Conservation (phyloP, 2,113 vertebrate genomes). For the Mustela nigripes region DNA sequence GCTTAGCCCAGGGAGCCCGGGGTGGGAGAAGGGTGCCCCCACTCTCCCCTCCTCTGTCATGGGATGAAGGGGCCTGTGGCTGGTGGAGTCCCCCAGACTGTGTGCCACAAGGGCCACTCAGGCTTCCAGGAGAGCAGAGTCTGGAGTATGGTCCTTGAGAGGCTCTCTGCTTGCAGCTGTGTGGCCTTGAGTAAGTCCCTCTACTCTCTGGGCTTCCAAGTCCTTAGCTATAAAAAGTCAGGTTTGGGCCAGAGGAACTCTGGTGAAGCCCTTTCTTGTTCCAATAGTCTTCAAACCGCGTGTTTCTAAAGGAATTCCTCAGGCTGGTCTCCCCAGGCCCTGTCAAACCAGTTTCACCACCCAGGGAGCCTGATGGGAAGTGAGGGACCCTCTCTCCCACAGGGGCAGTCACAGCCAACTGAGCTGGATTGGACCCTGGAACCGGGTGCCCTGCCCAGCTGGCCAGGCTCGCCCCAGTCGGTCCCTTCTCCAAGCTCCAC, state of each 20-base stretch:
- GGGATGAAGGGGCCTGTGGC: not conserved
- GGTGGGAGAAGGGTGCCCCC: not conserved
- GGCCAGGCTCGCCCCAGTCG: too few relatives aligned
- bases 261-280: not conserved
- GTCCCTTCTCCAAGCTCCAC: not conserved
- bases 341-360: not conserved
- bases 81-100: not conserved
- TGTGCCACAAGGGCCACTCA: not conserved
- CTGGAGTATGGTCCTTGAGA: not conserved
- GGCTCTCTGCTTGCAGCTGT: not conserved
- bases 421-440: not conserved
- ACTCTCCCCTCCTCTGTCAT: rapidly evolving
- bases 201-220: not conserved
- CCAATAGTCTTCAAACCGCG: not conserved
- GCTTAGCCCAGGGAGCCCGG: not conserved
- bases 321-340: not conserved
- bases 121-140: not conserved
- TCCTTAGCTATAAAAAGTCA: not conserved
- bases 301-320: not conserved
- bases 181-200: not conserved
- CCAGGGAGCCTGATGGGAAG: not conserved
- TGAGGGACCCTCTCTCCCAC: not conserved
- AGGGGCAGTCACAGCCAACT: not conserved
- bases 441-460: too few relatives aligned
- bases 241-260: not conserved